phyloP scores from a whole-genome alignment of 2,113 vertebrate genomes.

The Pheucticus melanocephalus region DNA sequence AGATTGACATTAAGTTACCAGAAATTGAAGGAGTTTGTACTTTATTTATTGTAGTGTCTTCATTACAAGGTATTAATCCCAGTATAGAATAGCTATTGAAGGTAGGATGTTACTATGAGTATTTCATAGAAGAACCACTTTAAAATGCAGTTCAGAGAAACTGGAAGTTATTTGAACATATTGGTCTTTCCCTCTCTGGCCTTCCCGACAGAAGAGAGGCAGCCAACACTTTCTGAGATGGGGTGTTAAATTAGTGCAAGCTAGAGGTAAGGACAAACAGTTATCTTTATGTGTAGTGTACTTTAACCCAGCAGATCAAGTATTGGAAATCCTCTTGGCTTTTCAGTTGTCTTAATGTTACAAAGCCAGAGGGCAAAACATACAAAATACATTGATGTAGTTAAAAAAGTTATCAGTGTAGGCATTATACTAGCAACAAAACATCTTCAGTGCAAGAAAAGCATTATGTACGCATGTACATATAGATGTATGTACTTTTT shows the following conservation, averaged over 20 bases:
- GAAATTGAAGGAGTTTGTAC: neutral
- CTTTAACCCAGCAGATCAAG: neutral
- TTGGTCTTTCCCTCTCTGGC: neutral
- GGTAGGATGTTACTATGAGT: neutral
- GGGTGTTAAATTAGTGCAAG: neutral
- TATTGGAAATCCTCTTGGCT: neutral
- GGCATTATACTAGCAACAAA: neutral
- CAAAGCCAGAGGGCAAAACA: neutral
- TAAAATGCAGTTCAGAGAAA: neutral
- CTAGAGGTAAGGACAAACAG: neutral
- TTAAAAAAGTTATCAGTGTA: neutral
- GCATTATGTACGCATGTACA: neutral
- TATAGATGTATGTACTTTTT: neutral
- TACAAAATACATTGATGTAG: fast-evolving
- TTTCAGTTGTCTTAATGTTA: neutral
- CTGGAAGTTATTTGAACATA: neutral
- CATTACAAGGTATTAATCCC: neutral
- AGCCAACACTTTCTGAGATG: neutral
- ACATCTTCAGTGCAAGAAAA: neutral
- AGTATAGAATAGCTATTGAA: neutral
- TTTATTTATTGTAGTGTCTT: neutral
- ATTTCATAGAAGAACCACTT: neutral
- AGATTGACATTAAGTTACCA: neutral
- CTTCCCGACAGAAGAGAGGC: neutral
- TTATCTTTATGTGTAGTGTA: neutral